Evolutionary conservation across 2,797 vertebrate genomes (phyloP), one percentile per base, ranked within the genome.

Genomic region (Rhadinocentrus ornatus): DNA sequence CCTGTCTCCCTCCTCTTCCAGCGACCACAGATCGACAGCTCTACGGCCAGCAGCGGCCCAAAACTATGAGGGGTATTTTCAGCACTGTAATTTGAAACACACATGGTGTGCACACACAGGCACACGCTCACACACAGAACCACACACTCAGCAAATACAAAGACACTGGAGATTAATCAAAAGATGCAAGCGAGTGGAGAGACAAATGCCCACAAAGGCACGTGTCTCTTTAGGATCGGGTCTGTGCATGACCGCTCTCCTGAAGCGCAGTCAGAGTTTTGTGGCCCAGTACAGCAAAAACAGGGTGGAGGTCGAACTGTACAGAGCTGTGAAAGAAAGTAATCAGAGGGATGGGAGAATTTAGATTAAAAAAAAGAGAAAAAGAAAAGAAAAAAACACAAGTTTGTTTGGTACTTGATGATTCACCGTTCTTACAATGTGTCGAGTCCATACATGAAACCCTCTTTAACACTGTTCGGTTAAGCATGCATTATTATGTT

Each of bases 61-160:
- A 93, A 95, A 94, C 91, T 94, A 95, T 94, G 94, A 94, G 86
- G 91, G 92, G 93, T 94, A 95, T 95, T 94, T 94, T 95, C 90
- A 92, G 93, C 92, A 91, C 93, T 94, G 92, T 94, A 94, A 95
- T 95, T 94, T 94, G 71, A 94, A 89, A 91, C 89, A 92, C 93
- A 91, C 84, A 87, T 86, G 86, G 78, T 78, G 80, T 27, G 34
- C 54, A 52, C 53, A 66, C 61, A 73, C 31, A 81, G 16, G 63
- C 75, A 68, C 73, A 70, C 75, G 54, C 80, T 68, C 66, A 20
- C 55, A 70, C 52, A 39, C 69, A 67, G 75, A 89, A 74, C 62
- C 75, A 77, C 80, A 65, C 55, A 84, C 79, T 83, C 86, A 85
- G 85, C 87, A 83, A 71, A 88, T 71, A 71, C 80, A 69, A 39